Evolutionary conservation across 2,113 vertebrate species (phyloP).

Genomic region (Syngnathus scovelli): DNA sequence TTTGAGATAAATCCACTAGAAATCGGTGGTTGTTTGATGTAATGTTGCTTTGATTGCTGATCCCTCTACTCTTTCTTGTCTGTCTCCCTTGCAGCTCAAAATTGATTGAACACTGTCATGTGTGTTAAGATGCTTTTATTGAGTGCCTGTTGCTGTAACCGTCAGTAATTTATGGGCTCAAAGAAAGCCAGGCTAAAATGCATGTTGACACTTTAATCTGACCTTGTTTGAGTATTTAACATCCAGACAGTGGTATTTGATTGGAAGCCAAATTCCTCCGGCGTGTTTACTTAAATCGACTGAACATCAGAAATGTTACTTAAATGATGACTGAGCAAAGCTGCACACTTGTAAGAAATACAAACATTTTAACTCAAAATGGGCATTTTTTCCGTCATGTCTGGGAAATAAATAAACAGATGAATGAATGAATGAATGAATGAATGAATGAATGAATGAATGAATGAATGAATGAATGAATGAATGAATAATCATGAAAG

Average conservation of each 20-base stretch:
- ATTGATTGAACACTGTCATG: background rate
- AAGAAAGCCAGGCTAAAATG: background rate
- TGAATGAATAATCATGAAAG: no score
- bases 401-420: no score
- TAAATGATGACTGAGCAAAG: background rate
- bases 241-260: background rate
- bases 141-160: background rate
- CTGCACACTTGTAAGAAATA: background rate
- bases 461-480: no score
- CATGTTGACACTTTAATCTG: background rate
- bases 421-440: no score
- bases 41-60: constrained; percentile 13
- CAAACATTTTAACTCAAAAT: no score
- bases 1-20: constrained; percentile 33
- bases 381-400: no score
- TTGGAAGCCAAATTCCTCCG: background rate
- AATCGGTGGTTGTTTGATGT: constrained; percentile 33
- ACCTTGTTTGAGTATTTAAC: background rate
- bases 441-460: no score
- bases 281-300: background rate
- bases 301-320: background rate
- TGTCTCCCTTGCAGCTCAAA: constrained; percentile 7
- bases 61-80: constrained; percentile 1
- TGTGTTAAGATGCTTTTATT: constrained; percentile 14
- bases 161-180: background rate